Percentiles rank a stretch among this genome's conserved stretches.
Evolutionary conservation across 2,113 vertebrate genomes (phyloP).

Genomic region (Entelurus aequoreus): DNA sequence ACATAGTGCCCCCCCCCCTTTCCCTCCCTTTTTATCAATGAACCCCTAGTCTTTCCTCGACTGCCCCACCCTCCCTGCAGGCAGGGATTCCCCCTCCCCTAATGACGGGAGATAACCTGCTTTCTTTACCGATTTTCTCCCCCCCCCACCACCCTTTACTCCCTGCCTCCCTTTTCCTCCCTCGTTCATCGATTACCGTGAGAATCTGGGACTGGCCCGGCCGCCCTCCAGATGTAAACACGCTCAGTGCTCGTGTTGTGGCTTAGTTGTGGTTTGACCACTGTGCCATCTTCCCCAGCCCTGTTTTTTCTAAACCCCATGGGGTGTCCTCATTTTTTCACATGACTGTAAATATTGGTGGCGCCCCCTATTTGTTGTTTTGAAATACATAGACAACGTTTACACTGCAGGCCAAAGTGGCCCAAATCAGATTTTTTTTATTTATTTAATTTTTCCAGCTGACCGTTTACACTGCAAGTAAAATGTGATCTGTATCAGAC

Average conservation of each 20-base stretch:
- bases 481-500: too few species aligned
- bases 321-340: too few species aligned
- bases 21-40: conserved; percentile 73
- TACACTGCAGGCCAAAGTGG: too few species aligned
- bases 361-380: too few species aligned
- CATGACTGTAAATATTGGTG: too few species aligned
- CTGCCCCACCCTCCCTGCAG: conserved; percentile 31
- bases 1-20: conserved; percentile 64
- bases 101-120: conserved; percentile 77
- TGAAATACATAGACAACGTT: too few species aligned
- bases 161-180: conserved; percentile 57
- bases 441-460: too few species aligned
- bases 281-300: background rate
- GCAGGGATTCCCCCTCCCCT: conserved; percentile 67
- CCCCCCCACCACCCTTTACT: conserved; percentile 30
- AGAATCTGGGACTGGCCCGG: conserved; percentile 64
- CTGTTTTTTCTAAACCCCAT: too few species aligned
- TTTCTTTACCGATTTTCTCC: conserved; percentile 73
- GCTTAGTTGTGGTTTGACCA: conserved; percentile 51
- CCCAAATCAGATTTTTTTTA: too few species aligned
- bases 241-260: conserved; percentile 57
- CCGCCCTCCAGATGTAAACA: conserved; percentile 74
- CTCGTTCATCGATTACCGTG: conserved; percentile 76
- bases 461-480: too few species aligned
- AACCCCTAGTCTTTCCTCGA: conserved; percentile 62